phyloP scores from a whole-genome alignment of 1,140 invertebrate genomes.

The Panonychus citri region DNA sequence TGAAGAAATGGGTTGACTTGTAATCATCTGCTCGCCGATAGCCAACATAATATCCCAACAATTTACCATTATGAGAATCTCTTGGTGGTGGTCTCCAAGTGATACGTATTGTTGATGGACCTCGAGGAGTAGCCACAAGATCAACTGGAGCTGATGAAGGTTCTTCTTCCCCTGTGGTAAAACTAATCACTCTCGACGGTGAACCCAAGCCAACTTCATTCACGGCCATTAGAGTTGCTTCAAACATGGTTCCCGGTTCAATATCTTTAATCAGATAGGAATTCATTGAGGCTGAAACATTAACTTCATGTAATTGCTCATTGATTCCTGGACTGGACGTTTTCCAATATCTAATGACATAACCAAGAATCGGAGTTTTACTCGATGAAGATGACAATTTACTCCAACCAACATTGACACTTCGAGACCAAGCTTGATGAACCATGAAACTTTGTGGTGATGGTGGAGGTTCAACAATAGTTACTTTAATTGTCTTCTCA shows the following conservation, averaged over 20 bases:
- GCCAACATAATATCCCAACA: slow-evolving; percentile 41
- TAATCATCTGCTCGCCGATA: slow-evolving; percentile 10
- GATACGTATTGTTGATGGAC: slow-evolving; percentile 14
- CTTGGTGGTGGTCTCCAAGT: slow-evolving; percentile 39
- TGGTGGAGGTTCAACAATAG: slow-evolving; percentile 58
- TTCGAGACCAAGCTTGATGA: slow-evolving; percentile 66
- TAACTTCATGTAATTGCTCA: slow-evolving; percentile 14
- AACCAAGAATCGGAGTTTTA: slow-evolving; percentile 70
- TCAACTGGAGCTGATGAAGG: slow-evolving; percentile 15
- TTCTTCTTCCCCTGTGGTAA: slow-evolving; percentile 75
- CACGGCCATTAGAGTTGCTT: slow-evolving; percentile 72
- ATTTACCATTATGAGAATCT: slow-evolving; percentile 77
- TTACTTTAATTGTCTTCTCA: slow-evolving; percentile 61
- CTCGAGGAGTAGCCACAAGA: slow-evolving; percentile 13
- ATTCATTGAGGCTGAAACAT: slow-evolving; percentile 12
- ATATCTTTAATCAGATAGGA: slow-evolving; percentile 24
- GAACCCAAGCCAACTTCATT: slow-evolving; percentile 78
- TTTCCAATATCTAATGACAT: slow-evolving; percentile 76
- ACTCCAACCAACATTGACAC: slow-evolving; percentile 75
- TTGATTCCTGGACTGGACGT: neutral
- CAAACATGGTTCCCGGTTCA: slow-evolving; percentile 70
- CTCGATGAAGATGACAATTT: slow-evolving; percentile 73
- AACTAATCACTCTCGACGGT: slow-evolving; percentile 70
- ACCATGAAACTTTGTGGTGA: slow-evolving; percentile 71
- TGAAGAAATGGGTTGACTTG: slow-evolving; percentile 10